Conservation (phyloP, 1,140 invertebrate species). For the Meloidogyne exigua region DNA sequence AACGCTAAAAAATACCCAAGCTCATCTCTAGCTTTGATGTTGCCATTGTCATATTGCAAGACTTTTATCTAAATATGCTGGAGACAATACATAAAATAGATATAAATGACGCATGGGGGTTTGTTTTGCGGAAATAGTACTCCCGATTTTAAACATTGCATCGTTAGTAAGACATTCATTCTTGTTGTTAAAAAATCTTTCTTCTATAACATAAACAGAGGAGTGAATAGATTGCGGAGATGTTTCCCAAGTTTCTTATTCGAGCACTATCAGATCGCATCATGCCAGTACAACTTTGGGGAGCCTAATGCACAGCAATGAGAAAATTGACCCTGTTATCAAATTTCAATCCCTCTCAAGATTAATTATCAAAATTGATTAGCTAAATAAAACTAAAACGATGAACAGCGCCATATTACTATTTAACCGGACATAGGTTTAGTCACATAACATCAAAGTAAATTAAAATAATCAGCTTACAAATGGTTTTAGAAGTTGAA, state of each 20-base stretch:
- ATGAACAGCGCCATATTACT: not conserved
- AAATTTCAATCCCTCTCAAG: not conserved
- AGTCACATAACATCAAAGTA: not conserved
- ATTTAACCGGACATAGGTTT: not conserved
- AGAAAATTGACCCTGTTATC: not conserved
- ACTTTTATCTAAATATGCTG: slow-evolving; percentile 10
- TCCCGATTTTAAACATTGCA: not conserved
- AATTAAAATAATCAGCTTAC: slow-evolving; percentile 2
- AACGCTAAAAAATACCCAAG: slow-evolving; percentile 12
- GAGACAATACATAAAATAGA: not conserved
- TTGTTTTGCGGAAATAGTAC: not conserved
- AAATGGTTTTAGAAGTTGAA: not conserved
- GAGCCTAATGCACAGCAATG: not conserved
- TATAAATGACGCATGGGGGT: not conserved
- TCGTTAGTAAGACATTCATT: not conserved
- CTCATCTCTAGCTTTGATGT: slow-evolving; percentile 28
- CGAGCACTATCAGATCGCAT: not conserved
- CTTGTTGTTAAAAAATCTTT: not conserved
- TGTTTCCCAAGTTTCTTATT: not conserved
- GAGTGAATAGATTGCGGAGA: too few relatives aligned
- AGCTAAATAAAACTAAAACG: not conserved
- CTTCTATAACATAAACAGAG: not conserved
- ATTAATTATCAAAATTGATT: not conserved
- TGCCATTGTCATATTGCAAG: slow-evolving; percentile 4
- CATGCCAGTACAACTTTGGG: too few relatives aligned